Evolutionary conservation across 2,888 invertebrate genomes (phyloP).

Genomic region (Euzophera pinguis): DNA sequence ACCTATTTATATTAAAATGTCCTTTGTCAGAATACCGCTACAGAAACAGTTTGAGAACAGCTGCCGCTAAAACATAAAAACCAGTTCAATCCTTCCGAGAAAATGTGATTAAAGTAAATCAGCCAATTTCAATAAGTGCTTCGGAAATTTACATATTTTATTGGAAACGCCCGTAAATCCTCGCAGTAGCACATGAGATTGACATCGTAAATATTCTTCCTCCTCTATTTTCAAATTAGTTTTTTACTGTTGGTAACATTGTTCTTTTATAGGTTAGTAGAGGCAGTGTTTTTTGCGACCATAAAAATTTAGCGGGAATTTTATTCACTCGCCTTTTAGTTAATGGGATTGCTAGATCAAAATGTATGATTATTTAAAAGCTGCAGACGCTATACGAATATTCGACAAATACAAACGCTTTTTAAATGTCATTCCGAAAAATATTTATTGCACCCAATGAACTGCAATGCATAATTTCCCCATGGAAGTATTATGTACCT

Average conservation of each 20-base stretch:
- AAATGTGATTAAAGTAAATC: slow-evolving; percentile 72
- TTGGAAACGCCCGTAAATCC: slow-evolving; percentile 54
- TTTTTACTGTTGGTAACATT: slow-evolving; percentile 8
- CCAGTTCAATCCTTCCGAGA: slow-evolving; percentile 51
- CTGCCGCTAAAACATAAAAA: slow-evolving; percentile 32
- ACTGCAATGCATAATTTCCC: too few species aligned
- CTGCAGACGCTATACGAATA: too few species aligned
- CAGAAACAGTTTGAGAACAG: background rate
- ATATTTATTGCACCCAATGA: too few species aligned
- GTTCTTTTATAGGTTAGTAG: background rate
- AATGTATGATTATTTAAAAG: too few species aligned
- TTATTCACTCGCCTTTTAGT: background rate
- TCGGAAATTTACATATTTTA: slow-evolving; percentile 71
- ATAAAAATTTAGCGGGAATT: background rate
- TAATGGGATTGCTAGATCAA: too few species aligned
- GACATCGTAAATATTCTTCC: slow-evolving; percentile 62
- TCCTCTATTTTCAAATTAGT: slow-evolving; percentile 39
- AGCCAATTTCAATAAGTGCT: slow-evolving; percentile 77
- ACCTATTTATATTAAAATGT: too few species aligned
- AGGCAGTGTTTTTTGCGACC: background rate
- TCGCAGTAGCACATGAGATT: slow-evolving; percentile 46
- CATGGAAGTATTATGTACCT: too few species aligned
- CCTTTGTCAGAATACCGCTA: background rate
- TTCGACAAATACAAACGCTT: too few species aligned
- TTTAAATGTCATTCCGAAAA: too few species aligned